Evolutionary conservation across 2,888 invertebrate species (phyloP).

Genomic region (Hydroisotoma schaefferi): DNA sequence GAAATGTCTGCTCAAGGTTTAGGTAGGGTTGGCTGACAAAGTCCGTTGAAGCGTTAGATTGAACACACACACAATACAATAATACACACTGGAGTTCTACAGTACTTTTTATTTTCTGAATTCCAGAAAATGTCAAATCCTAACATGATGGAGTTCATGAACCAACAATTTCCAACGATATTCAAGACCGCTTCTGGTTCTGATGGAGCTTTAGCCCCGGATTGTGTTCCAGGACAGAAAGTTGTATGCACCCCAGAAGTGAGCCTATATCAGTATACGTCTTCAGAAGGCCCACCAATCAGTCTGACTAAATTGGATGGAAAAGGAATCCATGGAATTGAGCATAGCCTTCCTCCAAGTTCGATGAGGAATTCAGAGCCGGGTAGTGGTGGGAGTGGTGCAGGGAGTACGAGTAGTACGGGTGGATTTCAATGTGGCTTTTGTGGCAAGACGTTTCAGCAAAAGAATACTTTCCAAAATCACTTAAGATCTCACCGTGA

Average conservation of each 20-base stretch:
- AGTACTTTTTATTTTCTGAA: not conserved
- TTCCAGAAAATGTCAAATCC: conserved; percentile 8
- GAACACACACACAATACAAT: too few species aligned
- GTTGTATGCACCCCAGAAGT: conserved; percentile 49
- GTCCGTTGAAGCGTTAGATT: too few species aligned
- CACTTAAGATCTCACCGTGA: conserved; percentile 61
- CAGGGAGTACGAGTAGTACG: conserved; percentile 47
- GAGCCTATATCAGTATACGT: conserved; percentile 48
- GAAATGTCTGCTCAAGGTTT: too few species aligned
- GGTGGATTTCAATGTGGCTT: conserved; percentile 63
- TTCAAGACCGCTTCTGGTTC: conserved; percentile 36
- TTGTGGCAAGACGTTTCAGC: conserved; percentile 70
- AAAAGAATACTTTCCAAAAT: conserved; percentile 71
- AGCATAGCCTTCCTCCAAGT: conserved; percentile 4
- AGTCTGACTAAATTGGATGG: conserved; percentile 27
- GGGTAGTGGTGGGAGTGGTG: conserved; percentile 5
- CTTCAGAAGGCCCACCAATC: conserved; percentile 27
- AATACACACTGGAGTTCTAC: too few species aligned
- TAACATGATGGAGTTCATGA: conserved; percentile 26
- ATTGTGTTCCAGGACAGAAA: conserved; percentile 36
- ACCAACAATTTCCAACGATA: conserved; percentile 32
- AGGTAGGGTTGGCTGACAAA: too few species aligned
- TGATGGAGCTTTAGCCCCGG: not conserved
- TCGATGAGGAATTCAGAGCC: not conserved
- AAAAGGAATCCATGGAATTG: conserved; percentile 5